Conservation (phyloP, 2,797 vertebrate species). For the Spondyliosoma cantharus region DNA sequence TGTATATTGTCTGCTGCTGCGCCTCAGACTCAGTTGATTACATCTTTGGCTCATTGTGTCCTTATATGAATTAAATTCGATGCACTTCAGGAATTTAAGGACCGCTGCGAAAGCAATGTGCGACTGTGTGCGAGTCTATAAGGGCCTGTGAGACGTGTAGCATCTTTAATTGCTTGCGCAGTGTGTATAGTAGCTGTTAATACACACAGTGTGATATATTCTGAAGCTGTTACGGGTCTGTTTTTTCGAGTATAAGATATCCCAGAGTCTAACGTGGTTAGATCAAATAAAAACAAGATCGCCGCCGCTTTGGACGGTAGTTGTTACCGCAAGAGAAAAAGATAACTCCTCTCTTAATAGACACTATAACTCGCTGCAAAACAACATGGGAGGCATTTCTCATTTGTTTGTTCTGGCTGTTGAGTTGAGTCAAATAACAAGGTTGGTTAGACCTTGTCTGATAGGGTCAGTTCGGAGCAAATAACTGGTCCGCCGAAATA, state of each 20-base stretch:
- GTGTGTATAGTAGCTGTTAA: background rate
- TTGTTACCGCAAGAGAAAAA: background rate
- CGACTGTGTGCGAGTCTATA: conserved; percentile 1
- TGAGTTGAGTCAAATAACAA: conserved; percentile 32
- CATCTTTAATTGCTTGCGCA: conserved; percentile 32
- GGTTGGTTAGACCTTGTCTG: conserved; percentile 18
- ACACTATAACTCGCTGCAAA: conserved; percentile 2
- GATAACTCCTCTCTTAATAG: conserved; percentile 16
- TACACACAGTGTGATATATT: conserved; percentile 1
- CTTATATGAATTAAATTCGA: conserved; percentile 25
- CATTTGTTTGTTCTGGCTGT: conserved; percentile 34
- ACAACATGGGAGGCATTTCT: conserved; percentile 25
- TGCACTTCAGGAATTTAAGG: conserved; percentile 14
- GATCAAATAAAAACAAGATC: background rate
- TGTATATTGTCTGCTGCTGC: background rate
- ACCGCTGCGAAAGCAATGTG: conserved; percentile 30
- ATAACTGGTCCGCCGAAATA: conserved; percentile 38
- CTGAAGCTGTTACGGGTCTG: background rate
- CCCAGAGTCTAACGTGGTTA: background rate
- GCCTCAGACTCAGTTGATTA: conserved; percentile 2
- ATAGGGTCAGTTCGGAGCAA: conserved; percentile 43
- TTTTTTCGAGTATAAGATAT: background rate
- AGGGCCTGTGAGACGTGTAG: conserved; percentile 11
- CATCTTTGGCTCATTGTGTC: conserved; percentile 14
- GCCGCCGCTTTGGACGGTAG: background rate